A percentile compares a stretch with the other conserved stretches of the same genome.
Conservation (phyloP, 1,140 invertebrate species). For the Dendroctonus valens region DNA sequence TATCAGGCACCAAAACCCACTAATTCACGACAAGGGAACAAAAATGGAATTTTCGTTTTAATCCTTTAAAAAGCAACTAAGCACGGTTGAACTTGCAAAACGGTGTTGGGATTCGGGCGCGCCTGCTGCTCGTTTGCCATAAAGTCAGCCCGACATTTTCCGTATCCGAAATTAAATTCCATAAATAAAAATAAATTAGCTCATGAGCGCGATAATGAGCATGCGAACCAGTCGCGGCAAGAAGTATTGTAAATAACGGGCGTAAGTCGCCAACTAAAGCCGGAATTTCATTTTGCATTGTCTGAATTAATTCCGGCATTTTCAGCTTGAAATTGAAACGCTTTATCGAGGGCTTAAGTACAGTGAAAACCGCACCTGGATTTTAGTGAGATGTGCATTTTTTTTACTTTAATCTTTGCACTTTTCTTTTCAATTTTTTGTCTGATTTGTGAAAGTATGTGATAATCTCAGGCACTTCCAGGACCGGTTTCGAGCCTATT, state of each 20-base stretch:
- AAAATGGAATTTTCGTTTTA: constrained; percentile 5
- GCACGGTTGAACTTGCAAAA: constrained; percentile 6
- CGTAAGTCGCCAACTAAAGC: constrained; percentile 17
- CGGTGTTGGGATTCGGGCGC: neutral
- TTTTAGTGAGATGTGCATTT: no score
- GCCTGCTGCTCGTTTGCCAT: constrained; percentile 4
- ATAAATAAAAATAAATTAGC: constrained; percentile 44
- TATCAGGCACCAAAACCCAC: no score
- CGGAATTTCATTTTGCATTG: constrained; percentile 21
- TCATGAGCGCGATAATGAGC: constrained; percentile 40
- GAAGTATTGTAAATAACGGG: constrained; percentile 26
- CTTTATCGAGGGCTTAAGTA: no score
- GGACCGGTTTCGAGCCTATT: no score
- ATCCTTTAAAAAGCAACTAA: constrained; percentile 13
- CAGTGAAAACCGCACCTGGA: no score
- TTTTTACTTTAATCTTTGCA: no score
- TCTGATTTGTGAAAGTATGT: no score
- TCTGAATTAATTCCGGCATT: neutral
- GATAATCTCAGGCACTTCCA: neutral
- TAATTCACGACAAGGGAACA: neutral
- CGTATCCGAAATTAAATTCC: constrained; percentile 39
- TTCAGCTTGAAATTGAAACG: no score
- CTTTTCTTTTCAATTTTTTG: no score
- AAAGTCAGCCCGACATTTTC: constrained; percentile 21
- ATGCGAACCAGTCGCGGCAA: constrained; percentile 37